Evolutionary conservation across 1,140 invertebrate species (phyloP), one percentile per base, ranked within the genome.

Genomic region (Lycorma delicatula): DNA sequence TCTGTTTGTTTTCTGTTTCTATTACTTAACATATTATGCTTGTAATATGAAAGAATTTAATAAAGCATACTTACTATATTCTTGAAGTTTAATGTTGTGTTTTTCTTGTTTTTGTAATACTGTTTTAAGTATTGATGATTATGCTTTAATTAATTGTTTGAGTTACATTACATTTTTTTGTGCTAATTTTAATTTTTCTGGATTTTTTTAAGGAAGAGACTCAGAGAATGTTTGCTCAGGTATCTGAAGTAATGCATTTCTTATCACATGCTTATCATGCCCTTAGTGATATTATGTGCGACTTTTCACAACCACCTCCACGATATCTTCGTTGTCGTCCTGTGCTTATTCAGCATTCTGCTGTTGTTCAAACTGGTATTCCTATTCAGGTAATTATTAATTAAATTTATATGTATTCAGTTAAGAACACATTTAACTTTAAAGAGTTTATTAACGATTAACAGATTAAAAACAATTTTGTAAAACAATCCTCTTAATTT

Each of bases 251-350:
- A 22, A 76, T 93, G 59, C 93, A 97, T 68, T 85, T 82, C 54
- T 73, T 95, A 53, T 81, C 89, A 5, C 93, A 96, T 68, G 85
- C 87, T 22, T 87, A 88, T 70, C 93, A 97, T 70, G 83, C 85
- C 3, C 73, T 93, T 9, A 94, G 90, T 67, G 93, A 97, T 66
- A 77, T 93, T 27, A 85, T 85, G 70, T 78, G 91, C 34, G 81
- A 89, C 61, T 77, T 89, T 27, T 74, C 75, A 23, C 76, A 79
- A 59, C 70, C 79, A 6, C 81, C 85, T 12, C 88, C 87, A 1
- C 73, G 89, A 59, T 76, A 79, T 59, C 72, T 93, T 22, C 74
- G 81, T 47, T 88, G 84, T 64, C 76, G 82, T 31, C 83, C 85
- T 26, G 81, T 88, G 56, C 71, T 88, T 34, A 80, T 88, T n/a